Conservation (phyloP, 2,888 invertebrate species). For the Cremastobaeus sp. region DNA sequence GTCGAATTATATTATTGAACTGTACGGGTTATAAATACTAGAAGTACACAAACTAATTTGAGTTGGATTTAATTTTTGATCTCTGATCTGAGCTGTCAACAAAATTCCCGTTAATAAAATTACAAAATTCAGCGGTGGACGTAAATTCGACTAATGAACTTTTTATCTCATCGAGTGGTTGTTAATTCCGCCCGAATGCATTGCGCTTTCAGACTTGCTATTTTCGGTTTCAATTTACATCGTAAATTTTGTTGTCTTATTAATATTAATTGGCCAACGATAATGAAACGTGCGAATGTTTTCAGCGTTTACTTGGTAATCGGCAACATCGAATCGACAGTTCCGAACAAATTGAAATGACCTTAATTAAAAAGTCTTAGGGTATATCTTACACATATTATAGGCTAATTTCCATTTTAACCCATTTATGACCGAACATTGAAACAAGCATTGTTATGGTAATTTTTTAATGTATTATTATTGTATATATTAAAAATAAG, state of each 20-base stretch:
- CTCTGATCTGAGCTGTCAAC: constrained; percentile 18
- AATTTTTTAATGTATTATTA: too few relatives aligned
- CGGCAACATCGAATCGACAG: too few relatives aligned
- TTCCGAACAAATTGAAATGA: too few relatives aligned
- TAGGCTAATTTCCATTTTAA: too few relatives aligned
- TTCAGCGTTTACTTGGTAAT: not conserved
- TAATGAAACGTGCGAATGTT: constrained; percentile 7
- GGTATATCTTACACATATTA: too few relatives aligned
- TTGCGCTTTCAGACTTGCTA: constrained; percentile 11
- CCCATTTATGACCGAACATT: too few relatives aligned
- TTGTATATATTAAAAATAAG: too few relatives aligned
- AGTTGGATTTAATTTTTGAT: too few relatives aligned
- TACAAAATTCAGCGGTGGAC: constrained; percentile 17
- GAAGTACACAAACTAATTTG: constrained; percentile 1
- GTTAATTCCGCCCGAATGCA: constrained; percentile 37
- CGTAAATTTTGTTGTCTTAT: constrained; percentile 16
- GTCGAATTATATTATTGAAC: constrained; percentile 1
- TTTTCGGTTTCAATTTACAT: constrained; percentile 25
- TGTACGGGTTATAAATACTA: constrained; percentile 1
- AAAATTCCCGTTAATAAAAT: constrained; percentile 10
- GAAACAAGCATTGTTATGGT: too few relatives aligned
- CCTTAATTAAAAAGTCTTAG: too few relatives aligned
- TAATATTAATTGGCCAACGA: constrained; percentile 15
- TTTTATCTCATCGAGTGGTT: constrained; percentile 29
- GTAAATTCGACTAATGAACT: constrained; percentile 26